Evolutionary conservation across 2,888 invertebrate genomes (phyloP).

Genomic region (Drosophila leonis): DNA sequence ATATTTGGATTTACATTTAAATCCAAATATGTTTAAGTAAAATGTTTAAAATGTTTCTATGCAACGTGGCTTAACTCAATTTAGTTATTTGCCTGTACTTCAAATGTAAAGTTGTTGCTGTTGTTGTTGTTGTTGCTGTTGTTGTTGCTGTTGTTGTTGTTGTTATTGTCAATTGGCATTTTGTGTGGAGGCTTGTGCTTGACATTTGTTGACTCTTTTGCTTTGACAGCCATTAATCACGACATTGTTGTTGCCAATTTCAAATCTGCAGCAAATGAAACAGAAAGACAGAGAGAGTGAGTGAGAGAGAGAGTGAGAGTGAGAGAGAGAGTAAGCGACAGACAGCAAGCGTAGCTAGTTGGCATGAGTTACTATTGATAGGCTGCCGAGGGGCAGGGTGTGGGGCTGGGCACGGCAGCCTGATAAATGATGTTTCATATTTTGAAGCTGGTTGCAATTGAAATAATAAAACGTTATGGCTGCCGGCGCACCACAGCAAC

Average conservation of each 20-base stretch:
- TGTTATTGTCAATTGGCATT: conserved; percentile 56
- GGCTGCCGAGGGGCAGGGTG: background rate
- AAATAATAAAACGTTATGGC: conserved; percentile 72
- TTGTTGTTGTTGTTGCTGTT: conserved; percentile 23
- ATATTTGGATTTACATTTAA: too few species aligned
- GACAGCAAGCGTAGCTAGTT: background rate
- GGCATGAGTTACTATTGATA: conserved; percentile 3
- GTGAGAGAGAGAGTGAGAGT: background rate
- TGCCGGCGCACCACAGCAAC: conserved; percentile 7
- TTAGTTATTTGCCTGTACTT: conserved; percentile 9
- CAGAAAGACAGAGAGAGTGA: background rate
- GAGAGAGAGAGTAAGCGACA: background rate
- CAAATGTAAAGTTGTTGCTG: conserved; percentile 25
- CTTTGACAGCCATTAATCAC: conserved; percentile 80
- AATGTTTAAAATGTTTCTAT: too few species aligned
- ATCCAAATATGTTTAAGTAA: too few species aligned
- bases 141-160: conserved; percentile 20
- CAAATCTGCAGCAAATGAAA: conserved; percentile 61
- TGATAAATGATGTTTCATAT: conserved; percentile 78
- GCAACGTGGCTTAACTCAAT: conserved; percentile 9
- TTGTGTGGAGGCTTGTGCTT: conserved; percentile 49
- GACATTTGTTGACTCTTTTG: conserved; percentile 80
- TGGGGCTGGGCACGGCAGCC: conserved; percentile 16
- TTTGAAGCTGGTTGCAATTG: conserved; percentile 72
- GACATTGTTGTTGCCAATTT: conserved; percentile 78